phyloP scores from a whole-genome alignment of 2,113 vertebrate species.

The Girardinichthys multiradiatus region DNA sequence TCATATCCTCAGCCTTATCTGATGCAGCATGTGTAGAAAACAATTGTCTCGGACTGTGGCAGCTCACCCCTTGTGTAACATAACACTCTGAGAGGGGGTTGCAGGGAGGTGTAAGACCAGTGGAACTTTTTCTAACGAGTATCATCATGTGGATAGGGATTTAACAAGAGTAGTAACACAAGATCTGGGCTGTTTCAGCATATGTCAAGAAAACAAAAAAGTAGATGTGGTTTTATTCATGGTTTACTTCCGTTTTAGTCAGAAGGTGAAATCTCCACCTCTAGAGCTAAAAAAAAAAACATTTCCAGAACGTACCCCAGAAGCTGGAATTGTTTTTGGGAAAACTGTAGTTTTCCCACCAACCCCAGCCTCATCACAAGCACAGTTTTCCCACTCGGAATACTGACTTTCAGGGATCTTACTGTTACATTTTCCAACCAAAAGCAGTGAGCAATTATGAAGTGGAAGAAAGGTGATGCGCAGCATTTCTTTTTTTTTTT shows the following conservation, averaged over 20 bases:
- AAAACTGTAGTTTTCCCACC: neutral
- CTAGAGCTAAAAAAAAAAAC: neutral
- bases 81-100: slow-evolving; percentile 33
- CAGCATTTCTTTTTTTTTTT: too few relatives aligned
- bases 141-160: neutral
- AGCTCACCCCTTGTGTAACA: slow-evolving; percentile 51
- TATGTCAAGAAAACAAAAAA: neutral
- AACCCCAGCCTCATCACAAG: neutral
- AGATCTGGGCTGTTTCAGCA: neutral
- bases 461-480: too few relatives aligned
- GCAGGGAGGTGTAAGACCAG: neutral
- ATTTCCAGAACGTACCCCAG: neutral
- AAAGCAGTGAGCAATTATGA: too few relatives aligned
- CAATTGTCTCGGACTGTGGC: slow-evolving; percentile 64
- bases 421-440: too few relatives aligned
- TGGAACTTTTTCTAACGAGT: neutral
- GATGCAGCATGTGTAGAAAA: slow-evolving; percentile 64
- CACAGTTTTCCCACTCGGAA: too few relatives aligned
- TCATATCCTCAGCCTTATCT: slow-evolving; percentile 67
- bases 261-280: neutral
- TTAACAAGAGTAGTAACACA: too few relatives aligned
- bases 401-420: too few relatives aligned
- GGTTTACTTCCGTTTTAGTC: neutral
- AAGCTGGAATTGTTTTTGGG: neutral
- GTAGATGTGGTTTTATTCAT: too few relatives aligned